A percentile compares a stretch with the other conserved stretches of the same genome.
These are phyloP conservation scores for Pandemis heparana DNA, from an alignment of 2,888 invertebrate genomes.

Conservation along the genomic window DNA sequence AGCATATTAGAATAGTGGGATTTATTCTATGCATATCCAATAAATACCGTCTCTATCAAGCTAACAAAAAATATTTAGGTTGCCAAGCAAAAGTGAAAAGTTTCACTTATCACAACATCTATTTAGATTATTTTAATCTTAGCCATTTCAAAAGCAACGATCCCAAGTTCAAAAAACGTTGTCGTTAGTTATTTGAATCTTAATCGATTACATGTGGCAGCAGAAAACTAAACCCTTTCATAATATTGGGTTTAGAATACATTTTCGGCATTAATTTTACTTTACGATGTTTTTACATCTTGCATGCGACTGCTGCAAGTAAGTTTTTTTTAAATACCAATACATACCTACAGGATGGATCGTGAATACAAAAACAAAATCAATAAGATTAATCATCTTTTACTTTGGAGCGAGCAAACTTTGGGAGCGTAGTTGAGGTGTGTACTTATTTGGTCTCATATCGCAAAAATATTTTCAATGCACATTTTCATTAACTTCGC, in stretches of 20 bases:
- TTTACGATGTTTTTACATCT: conserved; percentile 76
- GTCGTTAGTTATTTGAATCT: conserved; percentile 52
- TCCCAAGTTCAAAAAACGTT: conserved; percentile 1
- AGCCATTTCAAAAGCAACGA: neutral
- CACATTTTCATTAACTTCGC: neutral
- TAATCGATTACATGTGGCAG: conserved; percentile 71
- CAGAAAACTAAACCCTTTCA: conserved; percentile 51
- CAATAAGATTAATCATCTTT: neutral
- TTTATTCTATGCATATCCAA: conserved; percentile 69
- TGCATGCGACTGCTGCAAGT: conserved; percentile 47
- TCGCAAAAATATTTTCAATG: neutral
- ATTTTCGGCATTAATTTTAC: conserved; percentile 55
- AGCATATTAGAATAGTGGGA: conserved; percentile 63
- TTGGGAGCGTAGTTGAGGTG: neutral
- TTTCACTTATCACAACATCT: neutral
- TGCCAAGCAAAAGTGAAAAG: neutral
- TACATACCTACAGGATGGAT: neutral
- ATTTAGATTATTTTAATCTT: neutral
- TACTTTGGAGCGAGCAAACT: neutral
- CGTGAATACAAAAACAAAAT: neutral
- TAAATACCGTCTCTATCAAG: conserved; percentile 50
- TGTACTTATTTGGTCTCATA: neutral
- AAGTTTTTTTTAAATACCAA: neutral
- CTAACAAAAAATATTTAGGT: conserved; percentile 1
- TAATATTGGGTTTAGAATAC: conserved; percentile 51